Percentiles rank a stretch among this genome's conserved stretches.
These are phyloP conservation scores for Pinctada fucata DNA, from an alignment of 2,888 invertebrate genomes.

Conservation along the genomic window DNA sequence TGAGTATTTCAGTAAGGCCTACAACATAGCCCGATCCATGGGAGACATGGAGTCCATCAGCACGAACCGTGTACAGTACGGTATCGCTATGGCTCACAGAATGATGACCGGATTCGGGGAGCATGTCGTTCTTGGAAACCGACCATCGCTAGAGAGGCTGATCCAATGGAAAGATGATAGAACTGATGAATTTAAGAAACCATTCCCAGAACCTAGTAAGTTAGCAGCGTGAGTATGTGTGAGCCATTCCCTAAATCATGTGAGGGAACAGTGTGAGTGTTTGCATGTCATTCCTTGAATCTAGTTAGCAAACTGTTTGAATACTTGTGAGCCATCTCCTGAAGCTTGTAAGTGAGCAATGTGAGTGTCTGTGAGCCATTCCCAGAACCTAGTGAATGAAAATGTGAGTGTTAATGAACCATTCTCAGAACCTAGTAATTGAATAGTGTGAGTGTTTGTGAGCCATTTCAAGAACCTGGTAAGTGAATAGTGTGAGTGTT, in stretches of 20 bases:
- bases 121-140: conserved; percentile 61
- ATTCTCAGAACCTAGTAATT: too few relatives aligned
- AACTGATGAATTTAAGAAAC: conserved; percentile 62
- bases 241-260: not conserved
- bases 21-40: conserved; percentile 74
- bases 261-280: too few relatives aligned
- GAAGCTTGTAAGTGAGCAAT: too few relatives aligned
- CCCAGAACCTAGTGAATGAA: too few relatives aligned
- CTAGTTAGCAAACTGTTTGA: too few relatives aligned
- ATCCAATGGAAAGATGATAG: conserved; percentile 74
- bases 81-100: conserved; percentile 73
- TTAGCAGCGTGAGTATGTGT: not conserved
- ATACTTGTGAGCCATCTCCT: too few relatives aligned
- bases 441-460: too few relatives aligned
- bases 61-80: conserved; percentile 73
- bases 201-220: conserved; percentile 58
- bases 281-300: too few relatives aligned
- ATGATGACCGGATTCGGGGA: conserved; percentile 64
- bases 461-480: too few relatives aligned
- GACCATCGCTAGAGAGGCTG: conserved; percentile 64
- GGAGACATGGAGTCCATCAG: conserved; percentile 69
- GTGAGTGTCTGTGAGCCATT: too few relatives aligned
- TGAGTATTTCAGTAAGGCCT: conserved; percentile 76
- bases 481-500: too few relatives aligned
- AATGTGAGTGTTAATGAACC: too few relatives aligned